Percentiles rank a stretch among this genome's conserved stretches.
These are phyloP conservation scores for Drosophila meridiana DNA, from an alignment of 2,888 invertebrate genomes.

Conservation along the genomic window DNA sequence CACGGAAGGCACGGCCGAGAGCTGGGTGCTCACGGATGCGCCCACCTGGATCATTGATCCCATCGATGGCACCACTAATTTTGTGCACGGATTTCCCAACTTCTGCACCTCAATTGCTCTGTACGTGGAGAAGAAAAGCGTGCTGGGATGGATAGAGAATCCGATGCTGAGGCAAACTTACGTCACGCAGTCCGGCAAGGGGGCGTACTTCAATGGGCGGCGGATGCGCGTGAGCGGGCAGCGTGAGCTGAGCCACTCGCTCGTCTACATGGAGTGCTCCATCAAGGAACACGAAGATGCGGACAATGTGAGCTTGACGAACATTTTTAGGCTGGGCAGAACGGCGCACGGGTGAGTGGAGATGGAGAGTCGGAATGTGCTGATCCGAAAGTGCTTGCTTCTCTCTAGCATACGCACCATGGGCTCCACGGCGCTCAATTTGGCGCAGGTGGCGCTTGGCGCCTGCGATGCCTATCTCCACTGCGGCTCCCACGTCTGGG, in stretches of 20 bases:
- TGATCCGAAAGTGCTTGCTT: neutral
- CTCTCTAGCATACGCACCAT: constrained; percentile 90
- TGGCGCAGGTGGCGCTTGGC: constrained; percentile 96
- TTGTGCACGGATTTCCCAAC: constrained; percentile 57
- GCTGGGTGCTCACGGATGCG: constrained; percentile 80
- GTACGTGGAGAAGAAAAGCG: constrained; percentile 19
- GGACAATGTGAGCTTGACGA: neutral
- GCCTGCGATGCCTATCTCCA: constrained; percentile 93
- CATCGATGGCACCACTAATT: constrained; percentile 56
- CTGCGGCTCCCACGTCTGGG: constrained; percentile 97
- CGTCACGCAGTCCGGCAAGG: constrained; percentile 6
- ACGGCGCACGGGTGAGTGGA: constrained; percentile 36
- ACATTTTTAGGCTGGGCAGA: constrained; percentile 13
- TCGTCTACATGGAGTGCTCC: constrained; percentile 25
- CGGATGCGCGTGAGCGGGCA: constrained; percentile 22
- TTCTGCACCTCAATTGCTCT: constrained; percentile 55
- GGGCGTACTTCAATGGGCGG: constrained; percentile 19
- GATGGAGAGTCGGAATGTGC: too few relatives aligned
- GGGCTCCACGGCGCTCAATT: constrained; percentile 96
- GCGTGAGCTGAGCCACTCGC: constrained; percentile 23
- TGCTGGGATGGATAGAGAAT: constrained; percentile 37
- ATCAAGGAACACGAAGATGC: neutral
- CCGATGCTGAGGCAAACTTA: constrained; percentile 47
- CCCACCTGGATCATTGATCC: constrained; percentile 71
- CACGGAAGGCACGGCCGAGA: constrained; percentile 92